Evolutionary conservation across 2,888 invertebrate species (phyloP), one percentile per base, ranked within the genome.

Genomic region (Rhimphoctona megacephalus): DNA sequence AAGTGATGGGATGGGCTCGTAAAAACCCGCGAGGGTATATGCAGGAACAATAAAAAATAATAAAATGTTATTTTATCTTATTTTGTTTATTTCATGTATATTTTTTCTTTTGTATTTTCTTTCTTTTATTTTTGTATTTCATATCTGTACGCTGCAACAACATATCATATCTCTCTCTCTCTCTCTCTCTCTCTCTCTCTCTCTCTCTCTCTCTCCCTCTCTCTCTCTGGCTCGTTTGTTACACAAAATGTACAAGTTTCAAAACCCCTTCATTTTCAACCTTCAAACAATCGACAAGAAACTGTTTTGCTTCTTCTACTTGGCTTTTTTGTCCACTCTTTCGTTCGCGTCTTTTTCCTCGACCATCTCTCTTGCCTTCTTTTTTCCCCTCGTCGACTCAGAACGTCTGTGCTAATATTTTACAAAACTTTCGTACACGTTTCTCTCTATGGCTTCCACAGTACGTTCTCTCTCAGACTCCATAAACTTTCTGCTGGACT

Each of bases 341-440:
- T 30, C 52, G 6, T 57, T 57, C 85, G 52, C 36, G 25, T 46
- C n/a, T 52, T 52, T 30, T 36, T 52, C 39, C 52, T 67, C 67
- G 17, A 33, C 25, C 52, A 64, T 49, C 49, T 46, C 30, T 79
- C 52, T 69, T 54, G 19, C 57, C n/a, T 61, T 49, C 66, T 43
- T n/a, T 70, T 46, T 69, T 49, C 70, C 64, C 79, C 57, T 80
- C 39, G 52, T 52, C 54, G 67, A 72, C 70, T 83, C 57, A 86
- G 84, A 85, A 78, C 81, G 61, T 85, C 83, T 82, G 76, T 74
- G 88, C 85, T 85, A 89, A 89, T 90, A 90, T 91, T 91, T 90
- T 89, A 85, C 81, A 81, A 89, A 91, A 91, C 81, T 91, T 91
- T 88, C 74, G 57, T 74, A 67, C 74, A 74, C 73, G 54, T 52